Evolutionary conservation across 2,113 vertebrate genomes (phyloP), one percentile per base, ranked within the genome.

Genomic region (Fukomys damarensis): DNA sequence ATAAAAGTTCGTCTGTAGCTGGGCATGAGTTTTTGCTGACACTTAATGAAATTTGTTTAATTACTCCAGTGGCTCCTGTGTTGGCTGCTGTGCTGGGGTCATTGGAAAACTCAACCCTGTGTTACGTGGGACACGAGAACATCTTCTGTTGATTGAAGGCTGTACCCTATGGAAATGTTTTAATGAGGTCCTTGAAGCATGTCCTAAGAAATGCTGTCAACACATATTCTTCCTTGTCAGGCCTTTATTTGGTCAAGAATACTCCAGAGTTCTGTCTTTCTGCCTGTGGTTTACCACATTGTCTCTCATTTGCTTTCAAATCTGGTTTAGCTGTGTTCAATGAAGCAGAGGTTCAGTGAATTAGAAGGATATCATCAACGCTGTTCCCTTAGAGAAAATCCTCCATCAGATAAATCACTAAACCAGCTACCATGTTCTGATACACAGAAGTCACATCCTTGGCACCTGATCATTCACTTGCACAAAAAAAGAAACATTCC

Each of bases 41-140:
- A 83, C 84, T 98, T 98, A 97, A 97, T 98, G 94, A 97, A 98
- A 98, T 98, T 98, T 96, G 93, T 97, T 97, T 98, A 98, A 98
- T 99, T 98, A 98, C 98, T 97, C 59, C 28, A 97, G 98, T 92
- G 96, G 96, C 92, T 96, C 96, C 96, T 94, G 1, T 38, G 96
- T 19, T 97, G 97, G 98, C 98, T 95, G 22, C 77, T 77, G 66
- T 5, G 0, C 92, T 97, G 72, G 96, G 98, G 98, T 98, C 97
- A 97, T 28, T 93, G 94, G 89, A 94, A 97, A 98, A 96, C 96
- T 97, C 32, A 49, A 92, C 97, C 65, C 77, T 54, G 24, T 81
- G 93, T 96, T 95, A 96, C 97, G 86, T n/a, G 89, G 86, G 96
- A 98, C 89, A 97, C 77, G 91, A 97, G 98, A 98, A 98, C 98